Evolutionary conservation across 1,140 invertebrate genomes (phyloP).

Genomic region (Leptinotarsa lineolata): DNA sequence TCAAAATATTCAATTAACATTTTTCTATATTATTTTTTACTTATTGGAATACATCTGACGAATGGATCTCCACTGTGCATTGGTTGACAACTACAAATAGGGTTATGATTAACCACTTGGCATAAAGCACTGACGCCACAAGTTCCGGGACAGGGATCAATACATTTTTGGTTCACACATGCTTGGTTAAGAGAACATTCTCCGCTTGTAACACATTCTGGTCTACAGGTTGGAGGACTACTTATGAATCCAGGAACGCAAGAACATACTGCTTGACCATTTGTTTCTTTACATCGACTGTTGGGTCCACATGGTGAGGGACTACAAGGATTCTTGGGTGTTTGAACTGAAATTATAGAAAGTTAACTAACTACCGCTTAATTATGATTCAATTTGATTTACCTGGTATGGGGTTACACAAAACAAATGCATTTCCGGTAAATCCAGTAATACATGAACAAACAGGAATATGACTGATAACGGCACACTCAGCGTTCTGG

Average conservation of each 20-base stretch:
- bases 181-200: conserved; percentile 65
- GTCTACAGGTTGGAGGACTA: conserved; percentile 65
- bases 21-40: conserved; percentile 54
- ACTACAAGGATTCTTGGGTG: conserved; percentile 62
- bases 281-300: conserved; percentile 70
- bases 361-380: not conserved
- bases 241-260: conserved; percentile 65
- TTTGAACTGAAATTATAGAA: conserved; percentile 50
- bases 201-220: conserved; percentile 66
- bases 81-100: conserved; percentile 61
- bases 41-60: conserved; percentile 59
- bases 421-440: conserved; percentile 73
- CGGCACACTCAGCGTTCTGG: conserved; percentile 70
- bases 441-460: conserved; percentile 68
- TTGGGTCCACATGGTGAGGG: conserved; percentile 73
- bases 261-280: conserved; percentile 62
- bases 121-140: conserved; percentile 69
- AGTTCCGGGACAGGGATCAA: conserved; percentile 68
- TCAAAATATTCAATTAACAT: not conserved
- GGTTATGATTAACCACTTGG: conserved; percentile 68
- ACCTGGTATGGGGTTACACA: conserved; percentile 64
- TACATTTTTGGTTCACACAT: conserved; percentile 71
- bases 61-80: conserved; percentile 63
- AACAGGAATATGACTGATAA: conserved; percentile 67
- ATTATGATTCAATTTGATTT: conserved; percentile 30